Evolutionary conservation across 53 echinoderm and acorn worm genomes (phyloP), one percentile per base, ranked within the genome.

Genomic region (Apostichopus leukothele): DNA sequence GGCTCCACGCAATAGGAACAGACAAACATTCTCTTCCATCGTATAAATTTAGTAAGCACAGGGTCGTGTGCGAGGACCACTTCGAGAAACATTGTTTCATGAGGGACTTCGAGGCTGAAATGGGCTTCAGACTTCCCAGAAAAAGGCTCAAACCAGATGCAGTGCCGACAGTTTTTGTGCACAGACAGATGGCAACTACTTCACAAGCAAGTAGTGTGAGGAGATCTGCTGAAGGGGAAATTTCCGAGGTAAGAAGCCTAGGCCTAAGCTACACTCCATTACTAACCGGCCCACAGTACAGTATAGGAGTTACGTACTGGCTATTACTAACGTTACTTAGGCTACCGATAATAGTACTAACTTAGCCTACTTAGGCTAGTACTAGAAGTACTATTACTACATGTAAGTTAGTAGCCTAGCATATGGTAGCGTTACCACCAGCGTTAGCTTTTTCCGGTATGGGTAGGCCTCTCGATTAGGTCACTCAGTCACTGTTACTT

Each of bases 71-170:
- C 23, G 60, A 83, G 52, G 60, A 57, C 61, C 60, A 83, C 83
- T 83, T 83, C 20, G 83, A 83, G 54, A 52, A 78, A 51, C 10
- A 26, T 26, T 78, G 78, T 14, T 78, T 78, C 51, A 10, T 52
- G 3, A 78, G 51, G 5, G 26, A 78, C 78, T 23, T 78, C 6
- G 78, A 7, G 51, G 52, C 51, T 7, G 78, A 78, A 78, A 18
- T 78, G 20, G 78, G 78, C 50, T 26, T 78, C 14, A 51, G 51
- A 78, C 78, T 26, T 23, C 52, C 51, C 12, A 78, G 51, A 26
- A 78, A 78, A 76, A 50, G 14, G 12, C 52, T 78, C 3, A 78
- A 78, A 78, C 12, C 7, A 4, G 78, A 78, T 14, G 78, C 78
- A 1, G 78, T 78, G 9, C 51, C 51, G 10, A 52, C 52, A 3